Evolutionary conservation across 2,113 vertebrate species (phyloP).

Genomic region (Melanerpes formicivorus): DNA sequence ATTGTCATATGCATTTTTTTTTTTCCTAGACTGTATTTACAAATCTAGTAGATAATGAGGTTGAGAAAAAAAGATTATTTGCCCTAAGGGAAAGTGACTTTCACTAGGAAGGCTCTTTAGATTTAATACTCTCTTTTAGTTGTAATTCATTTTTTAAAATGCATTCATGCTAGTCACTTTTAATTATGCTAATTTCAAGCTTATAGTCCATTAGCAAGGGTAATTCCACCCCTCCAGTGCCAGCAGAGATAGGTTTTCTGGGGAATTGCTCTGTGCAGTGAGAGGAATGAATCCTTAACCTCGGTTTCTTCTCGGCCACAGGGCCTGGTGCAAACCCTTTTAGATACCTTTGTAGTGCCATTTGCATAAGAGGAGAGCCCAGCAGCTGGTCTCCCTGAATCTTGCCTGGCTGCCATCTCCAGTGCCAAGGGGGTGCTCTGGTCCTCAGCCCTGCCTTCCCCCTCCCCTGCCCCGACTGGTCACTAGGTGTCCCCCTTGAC

Average conservation of each 20-base stretch:
- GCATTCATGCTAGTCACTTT: slow-evolving; percentile 17
- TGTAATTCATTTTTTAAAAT: not conserved
- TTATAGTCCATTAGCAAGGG: slow-evolving; percentile 5
- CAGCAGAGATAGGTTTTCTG: not conserved
- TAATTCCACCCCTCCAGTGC: not conserved
- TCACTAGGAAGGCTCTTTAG: not conserved
- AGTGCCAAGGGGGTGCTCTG: not conserved
- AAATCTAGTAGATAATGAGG: not conserved
- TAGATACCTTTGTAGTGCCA: not conserved
- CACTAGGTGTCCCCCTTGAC: slow-evolving; percentile 55
- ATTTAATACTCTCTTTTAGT: slow-evolving; percentile 9
- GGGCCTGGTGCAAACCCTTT: not conserved
- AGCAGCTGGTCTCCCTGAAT: not conserved
- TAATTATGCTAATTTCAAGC: slow-evolving; percentile 31
- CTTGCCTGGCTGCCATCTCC: not conserved
- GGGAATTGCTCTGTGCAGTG: not conserved
- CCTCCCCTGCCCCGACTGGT: not conserved
- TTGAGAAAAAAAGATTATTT: not conserved
- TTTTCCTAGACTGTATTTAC: not conserved
- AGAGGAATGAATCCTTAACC: not conserved
- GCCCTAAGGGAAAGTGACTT: slow-evolving; percentile 56
- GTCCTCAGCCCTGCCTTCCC: no score
- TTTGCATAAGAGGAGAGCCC: not conserved
- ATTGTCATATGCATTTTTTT: not conserved
- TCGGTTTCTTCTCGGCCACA: not conserved